phyloP scores from a whole-genome alignment of 2,113 vertebrate genomes.

The Anthoscopus minutus region DNA sequence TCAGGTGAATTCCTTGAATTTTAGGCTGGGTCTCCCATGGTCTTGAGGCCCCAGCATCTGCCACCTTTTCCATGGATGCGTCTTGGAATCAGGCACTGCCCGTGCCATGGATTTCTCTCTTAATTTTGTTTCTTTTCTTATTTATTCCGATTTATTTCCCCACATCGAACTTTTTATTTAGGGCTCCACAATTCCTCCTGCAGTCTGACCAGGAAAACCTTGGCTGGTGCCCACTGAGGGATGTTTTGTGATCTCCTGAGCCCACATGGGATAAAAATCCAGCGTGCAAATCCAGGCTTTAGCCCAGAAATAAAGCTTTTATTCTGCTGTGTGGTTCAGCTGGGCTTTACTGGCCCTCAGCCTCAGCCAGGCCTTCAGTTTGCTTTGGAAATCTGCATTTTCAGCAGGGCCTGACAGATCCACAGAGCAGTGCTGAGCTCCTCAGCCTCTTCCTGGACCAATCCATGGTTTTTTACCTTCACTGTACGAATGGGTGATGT shows the following conservation, averaged over 20 bases:
- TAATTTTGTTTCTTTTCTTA: fast-evolving
- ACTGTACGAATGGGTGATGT: fast-evolving
- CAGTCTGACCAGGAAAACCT: neutral
- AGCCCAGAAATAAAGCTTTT: neutral
- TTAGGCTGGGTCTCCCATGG: neutral
- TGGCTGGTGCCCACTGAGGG: fast-evolving
- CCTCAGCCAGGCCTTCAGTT: neutral
- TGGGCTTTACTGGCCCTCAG: neutral
- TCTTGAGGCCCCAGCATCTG: neutral
- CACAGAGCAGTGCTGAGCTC: neutral
- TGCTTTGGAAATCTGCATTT: neutral
- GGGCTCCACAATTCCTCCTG: neutral
- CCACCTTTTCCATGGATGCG: neutral
- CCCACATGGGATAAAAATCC: neutral
- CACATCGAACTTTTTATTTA: fast-evolving
- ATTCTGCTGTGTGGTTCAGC: neutral
- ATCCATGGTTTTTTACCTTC: fast-evolving
- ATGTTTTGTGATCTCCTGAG: neutral
- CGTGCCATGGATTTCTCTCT: fast-evolving
- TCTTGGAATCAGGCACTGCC: neutral
- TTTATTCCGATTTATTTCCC: neutral
- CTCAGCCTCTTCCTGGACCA: fast-evolving
- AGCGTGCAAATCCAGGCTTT: neutral
- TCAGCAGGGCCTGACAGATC: neutral
- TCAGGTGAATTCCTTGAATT: neutral